Base-by-base conservation (phyloP, 2,888 invertebrate species). In the Anagyrus pseudococci region DNA sequence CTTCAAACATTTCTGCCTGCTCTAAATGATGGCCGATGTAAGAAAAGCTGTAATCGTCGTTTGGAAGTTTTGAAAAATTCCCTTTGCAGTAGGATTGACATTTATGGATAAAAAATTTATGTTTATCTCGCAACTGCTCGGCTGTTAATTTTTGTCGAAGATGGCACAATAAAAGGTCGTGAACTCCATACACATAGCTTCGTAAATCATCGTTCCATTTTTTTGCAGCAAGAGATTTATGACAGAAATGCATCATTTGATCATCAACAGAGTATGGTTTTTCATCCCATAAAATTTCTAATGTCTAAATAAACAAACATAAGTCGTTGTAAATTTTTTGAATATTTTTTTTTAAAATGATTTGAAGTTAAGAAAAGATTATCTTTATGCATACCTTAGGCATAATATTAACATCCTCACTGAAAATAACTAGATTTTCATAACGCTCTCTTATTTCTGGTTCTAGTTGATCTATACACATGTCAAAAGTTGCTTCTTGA, bases 21-120 rank as follows among this genome's bases (percentile, higher is more conserved):
- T 84, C 82, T 62, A 91, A 82, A 77, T 91, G 91, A 73, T 90
- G 87, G 1, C 89, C 91, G 53, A 91, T 84, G 72, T 89, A 90
- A 37, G 85, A 88, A 13, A 87, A 87, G 70, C 90, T 89, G 72
- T 92, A 92, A 50, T 89, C 89, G 73, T 91, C 91, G 66, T 89
- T 84, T 0, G 87, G 86, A 19, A 91, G 83, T 61, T 86, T 84
- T 1, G 86, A 82, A 25, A 84, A 84, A 69, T 85, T 83, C 7
- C 80, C 77, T 0, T 80, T 73, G 48, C 84, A 85, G 19, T 78
- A 79, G 64, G 82, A 82, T 15, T 82, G 74, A 72, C 90, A 91
- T 56, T 84, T 85, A 17, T 83, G 81, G 4, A 91, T 78, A 29
- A 91, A 83, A 23, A 83, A 83, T 52, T 78, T 76, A 68, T 91